These are phyloP conservation scores for Acleris literana DNA, from an alignment of 2,888 invertebrate species.

Conservation along the genomic window DNA sequence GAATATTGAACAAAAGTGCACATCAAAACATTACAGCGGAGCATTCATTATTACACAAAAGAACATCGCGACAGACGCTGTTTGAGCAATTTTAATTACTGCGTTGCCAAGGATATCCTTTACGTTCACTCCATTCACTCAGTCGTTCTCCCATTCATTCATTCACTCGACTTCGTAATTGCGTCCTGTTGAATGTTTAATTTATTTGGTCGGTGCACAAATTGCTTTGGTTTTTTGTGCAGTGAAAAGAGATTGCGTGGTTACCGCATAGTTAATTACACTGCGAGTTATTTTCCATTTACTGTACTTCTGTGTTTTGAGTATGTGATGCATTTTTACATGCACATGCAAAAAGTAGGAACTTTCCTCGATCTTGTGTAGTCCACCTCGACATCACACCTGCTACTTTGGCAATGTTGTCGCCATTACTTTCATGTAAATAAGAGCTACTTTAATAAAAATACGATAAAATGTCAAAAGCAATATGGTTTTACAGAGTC, in stretches of 20 bases:
- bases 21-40: not conserved
- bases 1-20: too few species aligned
- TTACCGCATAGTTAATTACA: not conserved
- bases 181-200: conserved; percentile 6
- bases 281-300: not conserved
- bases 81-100: conserved; percentile 25
- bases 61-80: not conserved
- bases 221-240: conserved; percentile 2
- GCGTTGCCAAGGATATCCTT: conserved; percentile 14
- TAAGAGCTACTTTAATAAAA: too few species aligned
- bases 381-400: too few species aligned
- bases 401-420: too few species aligned
- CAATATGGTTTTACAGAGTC: too few species aligned
- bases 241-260: not conserved
- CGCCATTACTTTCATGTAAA: too few species aligned
- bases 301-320: not conserved
- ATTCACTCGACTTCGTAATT: conserved; percentile 21
- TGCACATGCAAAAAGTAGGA: too few species aligned
- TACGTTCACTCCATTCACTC: conserved; percentile 15
- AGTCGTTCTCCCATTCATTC: conserved; percentile 14
- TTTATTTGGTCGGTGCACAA: conserved; percentile 5
- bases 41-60: not conserved
- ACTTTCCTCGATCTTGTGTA: too few species aligned
- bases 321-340: not conserved
- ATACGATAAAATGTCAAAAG: too few species aligned